Base-by-base conservation (phyloP, 2,888 invertebrate species). In the Temnothorax rugatulus region DNA sequence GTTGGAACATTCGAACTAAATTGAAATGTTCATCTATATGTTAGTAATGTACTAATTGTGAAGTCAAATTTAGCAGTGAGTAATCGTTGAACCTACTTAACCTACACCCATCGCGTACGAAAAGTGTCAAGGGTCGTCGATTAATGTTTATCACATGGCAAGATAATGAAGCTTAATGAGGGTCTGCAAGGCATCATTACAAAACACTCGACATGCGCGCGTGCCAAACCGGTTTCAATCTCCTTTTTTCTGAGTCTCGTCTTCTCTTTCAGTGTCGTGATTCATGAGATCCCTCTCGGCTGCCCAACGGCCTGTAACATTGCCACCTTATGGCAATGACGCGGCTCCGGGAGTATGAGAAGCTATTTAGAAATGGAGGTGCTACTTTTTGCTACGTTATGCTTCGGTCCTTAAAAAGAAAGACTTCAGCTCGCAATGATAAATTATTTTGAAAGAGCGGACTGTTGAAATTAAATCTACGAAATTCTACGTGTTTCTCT, bases 291-390 rank as follows among this genome's bases (percentile, higher is more conserved):
- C 91, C 91, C 90, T 91, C 90, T 91, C 87, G 87, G 91, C 89
- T 92, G 92, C 90, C 92, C 93, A 94, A 94, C 93, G 90, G 91
- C 90, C 93, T 93, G 94, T 94, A 93, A 94, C 93, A 94, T 94
- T 94, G 92, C 92, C 87, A 90, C 92, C 92, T 93, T 92, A 93
- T 91, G 92, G 91, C 91, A 89, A 85, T 85, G 90, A 87, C 86
- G 88, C 89, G 84, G 84, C 81, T 90, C 82, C 82, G 83, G 9
- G 87, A 87, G 88, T 85, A 87, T 81, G 89, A 85, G 88, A 85
- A 86, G 82, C 89, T 86, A 91, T 91, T 90, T 90, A 83, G 84
- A 90, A 87, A 77, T 59, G 84, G 76, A 82, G 77, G 84, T 86
- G 77, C 82, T 69, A 63, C 82, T 82, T 86, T 50, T 88, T 87